Evolutionary conservation across 2,113 vertebrate genomes (phyloP).

Genomic region (Calypte anna): DNA sequence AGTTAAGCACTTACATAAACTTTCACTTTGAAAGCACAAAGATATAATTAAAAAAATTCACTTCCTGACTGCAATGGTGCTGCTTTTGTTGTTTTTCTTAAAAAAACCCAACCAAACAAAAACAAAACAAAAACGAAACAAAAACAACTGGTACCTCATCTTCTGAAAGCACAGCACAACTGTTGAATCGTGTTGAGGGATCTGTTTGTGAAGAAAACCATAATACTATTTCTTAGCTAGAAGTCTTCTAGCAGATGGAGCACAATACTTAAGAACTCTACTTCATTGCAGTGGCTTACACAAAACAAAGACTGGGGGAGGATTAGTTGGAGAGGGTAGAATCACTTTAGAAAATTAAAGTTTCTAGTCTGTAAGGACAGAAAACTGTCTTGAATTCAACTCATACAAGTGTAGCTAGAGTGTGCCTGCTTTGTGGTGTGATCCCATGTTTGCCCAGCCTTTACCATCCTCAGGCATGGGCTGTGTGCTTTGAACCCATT

Average conservation of each 20-base stretch:
- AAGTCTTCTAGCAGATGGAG: neutral
- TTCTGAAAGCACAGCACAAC: neutral
- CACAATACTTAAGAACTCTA: neutral
- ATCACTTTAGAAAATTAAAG: neutral
- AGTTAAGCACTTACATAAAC: neutral
- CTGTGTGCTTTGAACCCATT: constrained; percentile 30
- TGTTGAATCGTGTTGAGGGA: neutral
- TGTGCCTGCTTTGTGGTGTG: neutral
- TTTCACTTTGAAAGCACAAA: neutral
- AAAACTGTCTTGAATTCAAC: neutral
- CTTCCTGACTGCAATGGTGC: neutral
- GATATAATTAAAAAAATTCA: neutral
- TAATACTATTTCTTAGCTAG: neutral
- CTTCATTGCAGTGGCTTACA: neutral
- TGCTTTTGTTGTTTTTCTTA: no score
- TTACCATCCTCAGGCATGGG: neutral
- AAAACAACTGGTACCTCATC: neutral
- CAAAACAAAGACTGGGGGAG: neutral
- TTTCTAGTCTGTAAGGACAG: neutral
- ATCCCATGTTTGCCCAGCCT: neutral
- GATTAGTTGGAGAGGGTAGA: neutral
- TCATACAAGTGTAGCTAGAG: neutral
- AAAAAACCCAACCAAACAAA: no score
- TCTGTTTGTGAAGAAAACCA: neutral
- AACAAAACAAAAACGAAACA: no score